Evolutionary conservation across 1,140 invertebrate species (phyloP).

Genomic region (Drosophila bocqueti): DNA sequence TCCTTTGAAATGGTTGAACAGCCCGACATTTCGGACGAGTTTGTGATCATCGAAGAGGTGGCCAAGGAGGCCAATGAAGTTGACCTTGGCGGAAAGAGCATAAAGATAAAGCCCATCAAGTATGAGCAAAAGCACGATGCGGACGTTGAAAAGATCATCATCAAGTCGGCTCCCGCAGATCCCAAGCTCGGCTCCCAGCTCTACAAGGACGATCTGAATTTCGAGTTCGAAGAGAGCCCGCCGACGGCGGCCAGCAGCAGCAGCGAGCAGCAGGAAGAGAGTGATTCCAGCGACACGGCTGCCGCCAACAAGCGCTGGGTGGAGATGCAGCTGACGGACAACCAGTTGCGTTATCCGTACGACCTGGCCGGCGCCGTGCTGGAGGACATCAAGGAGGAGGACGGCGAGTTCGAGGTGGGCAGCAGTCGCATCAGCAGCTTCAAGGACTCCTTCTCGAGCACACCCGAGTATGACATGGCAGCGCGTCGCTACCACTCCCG

Average conservation of each 20-base stretch:
- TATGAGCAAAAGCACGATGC: conserved; percentile 88
- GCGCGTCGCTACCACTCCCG: conserved; percentile 92
- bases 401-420: conserved; percentile 93
- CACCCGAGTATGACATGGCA: conserved; percentile 93
- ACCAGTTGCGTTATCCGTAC: conserved; percentile 88
- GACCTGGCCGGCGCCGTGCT: conserved; percentile 92
- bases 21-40: conserved; percentile 93
- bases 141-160: conserved; percentile 91
- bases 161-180: conserved; percentile 87
- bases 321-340: conserved; percentile 93
- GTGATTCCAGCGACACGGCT: conserved; percentile 87
- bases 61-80: conserved; percentile 92
- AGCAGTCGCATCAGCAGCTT: conserved; percentile 92
- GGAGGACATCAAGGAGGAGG: conserved; percentile 96
- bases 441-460: conserved; percentile 91
- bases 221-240: conserved; percentile 92
- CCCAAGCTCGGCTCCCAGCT: conserved; percentile 85
- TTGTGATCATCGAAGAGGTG: conserved; percentile 94
- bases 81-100: conserved; percentile 92
- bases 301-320: conserved; percentile 94
- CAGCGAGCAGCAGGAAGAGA: conserved; percentile 82
- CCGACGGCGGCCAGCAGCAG: conserved; percentile 85
- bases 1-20: conserved; percentile 95
- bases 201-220: conserved; percentile 87
- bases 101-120: conserved; percentile 87